Conservation (phyloP, 2,113 vertebrate species). For the Alces alces region DNA sequence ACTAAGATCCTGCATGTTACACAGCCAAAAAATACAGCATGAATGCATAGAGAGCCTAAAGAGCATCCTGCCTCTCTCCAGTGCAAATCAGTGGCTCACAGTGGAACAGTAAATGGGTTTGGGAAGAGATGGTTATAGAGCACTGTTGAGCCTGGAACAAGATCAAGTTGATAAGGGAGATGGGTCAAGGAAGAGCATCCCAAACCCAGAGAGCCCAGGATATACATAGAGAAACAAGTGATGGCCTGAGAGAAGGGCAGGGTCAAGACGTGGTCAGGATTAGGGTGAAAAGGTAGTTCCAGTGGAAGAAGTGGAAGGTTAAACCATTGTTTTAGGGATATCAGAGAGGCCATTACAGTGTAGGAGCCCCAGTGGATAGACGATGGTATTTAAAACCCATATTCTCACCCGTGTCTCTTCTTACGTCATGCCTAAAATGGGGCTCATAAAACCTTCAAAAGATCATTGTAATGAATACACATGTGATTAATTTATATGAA, state of each 20-base stretch:
- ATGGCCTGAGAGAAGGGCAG: not conserved
- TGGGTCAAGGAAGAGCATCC: not conserved
- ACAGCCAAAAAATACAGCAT: not conserved
- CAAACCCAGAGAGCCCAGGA: not conserved
- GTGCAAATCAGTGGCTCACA: not conserved
- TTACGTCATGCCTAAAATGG: not conserved
- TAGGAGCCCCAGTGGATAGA: not conserved
- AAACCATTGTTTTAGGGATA: not conserved
- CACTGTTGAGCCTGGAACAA: not conserved
- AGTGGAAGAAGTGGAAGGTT: not conserved
- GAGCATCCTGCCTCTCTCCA: not conserved
- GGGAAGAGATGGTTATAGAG: not conserved
- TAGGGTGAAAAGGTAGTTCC: not conserved
- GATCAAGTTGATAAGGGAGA: not conserved
- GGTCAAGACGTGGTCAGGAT: not conserved
- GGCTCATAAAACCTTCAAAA: not conserved
- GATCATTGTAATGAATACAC: not conserved
- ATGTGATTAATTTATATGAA: not conserved
- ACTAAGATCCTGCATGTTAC: not conserved
- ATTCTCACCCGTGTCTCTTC: not conserved
- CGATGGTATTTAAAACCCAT: not conserved
- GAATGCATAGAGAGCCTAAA: not conserved
- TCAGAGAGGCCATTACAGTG: not conserved
- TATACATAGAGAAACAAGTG: not conserved
- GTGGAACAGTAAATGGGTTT: not conserved